A percentile compares a stretch with the other conserved stretches of the same genome.
Conservation (phyloP, 2,797 vertebrate species). For the Gadopsis bispinosus region DNA sequence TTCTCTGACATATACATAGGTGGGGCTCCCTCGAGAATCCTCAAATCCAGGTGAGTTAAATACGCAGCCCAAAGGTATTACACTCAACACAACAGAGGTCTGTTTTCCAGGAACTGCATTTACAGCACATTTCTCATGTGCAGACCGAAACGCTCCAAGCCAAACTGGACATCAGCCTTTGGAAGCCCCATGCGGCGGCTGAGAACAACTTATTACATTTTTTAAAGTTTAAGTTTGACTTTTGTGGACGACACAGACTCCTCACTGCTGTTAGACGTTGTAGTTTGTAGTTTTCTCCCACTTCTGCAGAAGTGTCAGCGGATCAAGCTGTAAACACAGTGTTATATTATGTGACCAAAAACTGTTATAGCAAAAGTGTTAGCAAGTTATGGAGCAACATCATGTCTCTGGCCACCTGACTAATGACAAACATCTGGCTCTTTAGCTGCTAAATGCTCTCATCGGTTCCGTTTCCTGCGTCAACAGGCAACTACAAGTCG, state of each 20-base stretch:
- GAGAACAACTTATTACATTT: neutral
- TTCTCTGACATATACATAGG: slow-evolving; percentile 97
- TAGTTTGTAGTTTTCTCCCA: neutral
- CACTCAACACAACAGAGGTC: neutral
- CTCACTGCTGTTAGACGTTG: neutral
- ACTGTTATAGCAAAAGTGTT: neutral
- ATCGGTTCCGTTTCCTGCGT: neutral
- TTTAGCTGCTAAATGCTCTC: neutral
- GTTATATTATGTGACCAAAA: neutral
- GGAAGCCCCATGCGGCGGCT: neutral
- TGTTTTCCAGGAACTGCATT: neutral
- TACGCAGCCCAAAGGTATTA: neutral
- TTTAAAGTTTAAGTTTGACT: no score
- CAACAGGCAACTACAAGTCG: neutral
- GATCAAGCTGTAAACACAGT: neutral
- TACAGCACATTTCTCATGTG: neutral
- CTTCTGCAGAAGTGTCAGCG: no score
- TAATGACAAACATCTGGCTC: neutral
- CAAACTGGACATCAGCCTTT: neutral
- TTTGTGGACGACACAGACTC: neutral
- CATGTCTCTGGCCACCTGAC: neutral
- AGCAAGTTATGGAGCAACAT: neutral
- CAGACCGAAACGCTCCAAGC: neutral
- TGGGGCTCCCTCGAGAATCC: slow-evolving; percentile 89
- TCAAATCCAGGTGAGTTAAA: slow-evolving; percentile 87